Conservation (phyloP, 2,888 invertebrate genomes). For the Chloromyia formosa region DNA sequence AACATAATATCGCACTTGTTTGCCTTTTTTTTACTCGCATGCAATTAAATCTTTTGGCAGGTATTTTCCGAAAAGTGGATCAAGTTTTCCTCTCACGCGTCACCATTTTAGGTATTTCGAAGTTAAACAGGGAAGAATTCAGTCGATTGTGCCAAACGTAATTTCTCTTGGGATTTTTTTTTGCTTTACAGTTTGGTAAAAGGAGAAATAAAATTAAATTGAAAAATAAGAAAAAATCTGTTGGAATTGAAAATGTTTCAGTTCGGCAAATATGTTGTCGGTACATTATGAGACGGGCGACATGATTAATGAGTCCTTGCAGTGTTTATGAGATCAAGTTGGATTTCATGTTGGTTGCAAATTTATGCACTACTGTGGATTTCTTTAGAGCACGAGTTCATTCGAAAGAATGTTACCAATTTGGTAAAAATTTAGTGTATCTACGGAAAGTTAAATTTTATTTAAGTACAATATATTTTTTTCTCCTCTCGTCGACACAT, state of each 20-base stretch:
- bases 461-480: too few relatives aligned
- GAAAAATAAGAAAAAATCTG: background rate
- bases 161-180: slow-evolving; percentile 2
- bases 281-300: slow-evolving; percentile 38
- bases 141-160: background rate
- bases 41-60: background rate
- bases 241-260: background rate
- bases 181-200: background rate
- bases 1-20: slow-evolving; percentile 30
- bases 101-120: slow-evolving; percentile 16
- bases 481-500: too few relatives aligned
- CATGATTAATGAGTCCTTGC: slow-evolving; percentile 39
- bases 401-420: background rate
- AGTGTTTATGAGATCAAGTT: slow-evolving; percentile 42
- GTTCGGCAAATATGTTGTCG: slow-evolving; percentile 10
- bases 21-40: background rate
- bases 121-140: background rate
- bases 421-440: background rate
- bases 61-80: slow-evolving; percentile 7
- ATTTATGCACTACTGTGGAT: background rate
- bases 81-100: slow-evolving; percentile 8
- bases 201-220: background rate
- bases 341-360: slow-evolving; percentile 13
- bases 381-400: background rate
- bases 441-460: too few relatives aligned